These are phyloP conservation scores for Sarcophaga carnaria DNA, from an alignment of 2,888 invertebrate species.

Conservation along the genomic window DNA sequence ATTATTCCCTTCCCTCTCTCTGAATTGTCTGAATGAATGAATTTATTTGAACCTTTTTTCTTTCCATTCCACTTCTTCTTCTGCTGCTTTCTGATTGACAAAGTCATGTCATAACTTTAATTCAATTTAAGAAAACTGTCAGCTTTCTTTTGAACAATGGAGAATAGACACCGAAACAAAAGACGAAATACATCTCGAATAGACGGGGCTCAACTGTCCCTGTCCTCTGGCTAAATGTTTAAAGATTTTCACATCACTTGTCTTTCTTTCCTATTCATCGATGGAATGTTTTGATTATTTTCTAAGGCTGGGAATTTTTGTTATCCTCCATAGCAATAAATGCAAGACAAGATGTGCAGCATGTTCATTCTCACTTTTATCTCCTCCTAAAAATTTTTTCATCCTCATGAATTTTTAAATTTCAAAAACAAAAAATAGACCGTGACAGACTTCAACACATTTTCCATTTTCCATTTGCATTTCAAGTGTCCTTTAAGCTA, in stretches of 20 bases:
- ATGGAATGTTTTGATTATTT: not conserved
- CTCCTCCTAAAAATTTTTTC: not conserved
- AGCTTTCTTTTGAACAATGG: slow-evolving; percentile 43
- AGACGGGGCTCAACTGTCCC: slow-evolving; percentile 43
- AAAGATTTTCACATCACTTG: slow-evolving; percentile 50
- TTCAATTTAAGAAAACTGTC: slow-evolving; percentile 53
- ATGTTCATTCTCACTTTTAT: not conserved
- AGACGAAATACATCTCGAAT: not conserved
- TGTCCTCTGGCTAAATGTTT: slow-evolving; percentile 49
- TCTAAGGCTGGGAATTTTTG: slow-evolving; percentile 1
- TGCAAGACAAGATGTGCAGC: not conserved
- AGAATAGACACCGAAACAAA: not conserved
- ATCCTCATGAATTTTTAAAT: not conserved
- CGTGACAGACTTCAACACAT: not conserved
- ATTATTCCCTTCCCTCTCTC: slow-evolving; percentile 26
- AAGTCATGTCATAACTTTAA: slow-evolving; percentile 79
- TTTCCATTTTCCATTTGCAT: slow-evolving; percentile 8
- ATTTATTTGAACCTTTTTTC: slow-evolving; percentile 41
- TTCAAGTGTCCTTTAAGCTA: not conserved
- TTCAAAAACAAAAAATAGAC: not conserved
- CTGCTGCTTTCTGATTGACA: slow-evolving; percentile 72
- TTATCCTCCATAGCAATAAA: not conserved
- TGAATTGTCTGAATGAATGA: slow-evolving; percentile 12
- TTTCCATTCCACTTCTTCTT: slow-evolving; percentile 2
- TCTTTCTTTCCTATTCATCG: not conserved